Evolutionary conservation across 2,797 vertebrate species (phyloP).

Genomic region (Eospalax fontanierii): DNA sequence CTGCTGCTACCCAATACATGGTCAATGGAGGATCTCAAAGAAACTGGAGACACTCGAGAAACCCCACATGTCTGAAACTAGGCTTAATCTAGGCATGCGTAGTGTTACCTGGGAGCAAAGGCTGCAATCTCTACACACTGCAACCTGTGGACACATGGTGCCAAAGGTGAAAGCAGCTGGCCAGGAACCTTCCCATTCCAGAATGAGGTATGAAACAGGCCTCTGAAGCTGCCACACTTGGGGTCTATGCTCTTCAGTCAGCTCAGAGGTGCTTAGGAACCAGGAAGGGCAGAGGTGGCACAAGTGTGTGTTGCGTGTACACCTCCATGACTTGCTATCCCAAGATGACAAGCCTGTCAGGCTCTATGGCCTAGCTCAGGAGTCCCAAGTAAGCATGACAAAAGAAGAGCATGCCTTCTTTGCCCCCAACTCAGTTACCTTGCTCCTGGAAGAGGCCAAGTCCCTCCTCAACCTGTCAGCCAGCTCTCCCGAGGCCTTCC

Average conservation of each 20-base stretch:
- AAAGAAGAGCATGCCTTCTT: background rate
- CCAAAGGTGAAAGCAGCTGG: slow-evolving; percentile 21
- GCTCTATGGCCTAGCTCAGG: background rate
- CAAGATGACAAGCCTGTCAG: background rate
- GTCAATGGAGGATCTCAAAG: background rate
- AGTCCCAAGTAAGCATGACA: background rate
- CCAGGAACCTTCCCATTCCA: background rate
- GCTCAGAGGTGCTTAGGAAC: background rate
- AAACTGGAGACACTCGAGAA: background rate
- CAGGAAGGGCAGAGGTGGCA: background rate
- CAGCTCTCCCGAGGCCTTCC: slow-evolving; percentile 93
- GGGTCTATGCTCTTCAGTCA: background rate
- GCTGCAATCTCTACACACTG: background rate
- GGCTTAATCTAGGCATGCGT: background rate
- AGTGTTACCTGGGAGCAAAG: background rate
- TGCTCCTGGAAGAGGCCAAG: slow-evolving; percentile 93
- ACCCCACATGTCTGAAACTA: background rate
- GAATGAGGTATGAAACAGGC: background rate
- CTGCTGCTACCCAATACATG: background rate
- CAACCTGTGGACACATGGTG: background rate
- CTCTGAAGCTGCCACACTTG: background rate
- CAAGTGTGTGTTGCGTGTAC: background rate
- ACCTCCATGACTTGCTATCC: background rate
- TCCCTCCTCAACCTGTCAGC: slow-evolving; percentile 97
- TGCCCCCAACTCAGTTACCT: slow-evolving; percentile 90